Base-by-base conservation (phyloP, 2,797 vertebrate genomes). In the Lepidocolaptes lacrymiger region DNA sequence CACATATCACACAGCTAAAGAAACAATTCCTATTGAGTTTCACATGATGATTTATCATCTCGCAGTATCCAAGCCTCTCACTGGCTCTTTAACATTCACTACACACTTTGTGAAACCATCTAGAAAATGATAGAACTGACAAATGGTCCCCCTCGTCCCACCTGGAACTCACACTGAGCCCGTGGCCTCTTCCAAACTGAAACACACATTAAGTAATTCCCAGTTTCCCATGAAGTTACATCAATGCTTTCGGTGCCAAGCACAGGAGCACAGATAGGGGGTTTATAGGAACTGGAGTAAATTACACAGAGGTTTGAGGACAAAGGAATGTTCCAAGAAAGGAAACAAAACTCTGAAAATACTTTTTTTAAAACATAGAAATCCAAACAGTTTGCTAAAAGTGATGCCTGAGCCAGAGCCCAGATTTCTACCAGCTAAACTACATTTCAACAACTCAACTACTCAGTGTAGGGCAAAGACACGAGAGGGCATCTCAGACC, bases 11-110 rank as follows among this genome's bases (percentile, higher is more conserved):
- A 20, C 37, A 63, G 91, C 91, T 79, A 78, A 74, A 94, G 93
- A 91, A 89, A 91, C 94, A 90, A 61, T 64, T 85, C 63, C 81
- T 91, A 82, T 93, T 85, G 92, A 91, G 87, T 94, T 96, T 96
- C 92, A 92, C 12, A 17, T 75, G 74, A 59, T 78, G 49, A 96
- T 96, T 95, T 94, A 93, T 91, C 93, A 92, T 81, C 92, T 66
- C 8, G 73, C 64, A 89, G 71, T 55, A 85, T 85, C 89, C 89
- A 30, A 56, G 67, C 74, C 87, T 79, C 90, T 83, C 69, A 10
- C 73, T 84, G 93, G 32, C 90, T 95, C 74, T 91, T 93, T 66
- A 92, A 48, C 93, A 81, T 73, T 80, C 81, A 32, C 73, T 84
- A 2, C 68, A 41, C 52, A 27, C 78, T 94, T 58, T 51, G 81